Base-by-base conservation (phyloP, 2,797 vertebrate species). In the Merluccius polli region DNA sequence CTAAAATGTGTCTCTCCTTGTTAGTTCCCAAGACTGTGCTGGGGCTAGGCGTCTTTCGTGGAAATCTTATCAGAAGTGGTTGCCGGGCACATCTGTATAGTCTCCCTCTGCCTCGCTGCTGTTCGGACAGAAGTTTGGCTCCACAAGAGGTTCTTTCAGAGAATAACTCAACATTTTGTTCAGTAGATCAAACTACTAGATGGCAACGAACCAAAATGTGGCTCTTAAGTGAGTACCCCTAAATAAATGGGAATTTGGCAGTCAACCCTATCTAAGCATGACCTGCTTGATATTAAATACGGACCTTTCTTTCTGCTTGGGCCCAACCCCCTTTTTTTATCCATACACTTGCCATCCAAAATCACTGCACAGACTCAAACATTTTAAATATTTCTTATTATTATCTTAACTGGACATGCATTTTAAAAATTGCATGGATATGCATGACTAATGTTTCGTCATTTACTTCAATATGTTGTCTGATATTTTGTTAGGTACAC, bases 11-110 rank as follows among this genome's bases (percentile, higher is more conserved):
- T 80, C 75, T 80, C 79, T 78, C 73, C 75, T 78, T 89, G 85
- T 86, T 86, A 83, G 84, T 78, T 81, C 82, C 79, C 77, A 73
- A 77, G 84, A 80, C 70, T 82, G 16, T 65, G 44, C 65, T 48
- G 18, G 44, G 44, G 59, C 74, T 67, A 33, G 11, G 33, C 59
- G 78, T 85, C 72, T 73, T 73, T 70, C 77, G 82, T 69, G 78
- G 84, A 82, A 74, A 77, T 73, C 78, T 88, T 87, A 90, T 90
- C 86, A 88, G 75, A 73, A 78, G 71, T 30, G 68, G 76, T 82
- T 78, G 70, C 83, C 78, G 86, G 81, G 84, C 78, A 84, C 78
- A 84, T 86, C 81, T 84, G 86, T 63, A 76, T 35, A 76, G 71
- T 79, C 77, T 84, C 76, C 33, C 71, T 79, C 81, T 77, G 73